A percentile compares a stretch with the other conserved stretches of the same genome.
Conservation (phyloP, 2,888 invertebrate species). For the Rhingia campestris region DNA sequence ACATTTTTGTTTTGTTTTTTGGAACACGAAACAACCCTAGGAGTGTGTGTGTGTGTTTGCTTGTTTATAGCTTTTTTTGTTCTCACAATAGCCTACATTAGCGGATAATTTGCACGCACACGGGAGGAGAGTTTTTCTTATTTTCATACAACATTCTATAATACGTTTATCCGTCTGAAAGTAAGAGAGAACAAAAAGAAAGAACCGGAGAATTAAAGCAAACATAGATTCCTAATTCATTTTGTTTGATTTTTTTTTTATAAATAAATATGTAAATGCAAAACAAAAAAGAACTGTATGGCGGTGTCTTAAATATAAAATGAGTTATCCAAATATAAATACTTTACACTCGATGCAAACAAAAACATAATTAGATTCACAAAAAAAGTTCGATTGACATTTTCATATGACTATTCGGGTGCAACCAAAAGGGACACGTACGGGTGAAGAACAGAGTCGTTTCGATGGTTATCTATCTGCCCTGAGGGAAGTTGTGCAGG, state of each 20-base stretch:
- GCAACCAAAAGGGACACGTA: neutral
- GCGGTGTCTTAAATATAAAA: constrained; percentile 19
- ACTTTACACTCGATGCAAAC: constrained; percentile 22
- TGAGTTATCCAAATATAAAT: constrained; percentile 11
- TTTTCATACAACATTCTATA: constrained; percentile 69
- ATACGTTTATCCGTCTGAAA: constrained; percentile 69
- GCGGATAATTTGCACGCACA: constrained; percentile 64
- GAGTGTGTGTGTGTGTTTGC: constrained; percentile 30
- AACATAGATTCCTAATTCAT: constrained; percentile 63
- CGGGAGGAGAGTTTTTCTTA: constrained; percentile 69
- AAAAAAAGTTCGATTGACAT: constrained; percentile 2
- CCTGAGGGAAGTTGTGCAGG: too few species aligned
- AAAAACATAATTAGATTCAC: constrained; percentile 3
- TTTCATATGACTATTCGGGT: constrained; percentile 12
- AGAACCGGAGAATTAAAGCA: constrained; percentile 72
- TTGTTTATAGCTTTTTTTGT: constrained; percentile 8
- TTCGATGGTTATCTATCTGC: neutral
- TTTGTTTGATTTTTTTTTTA: constrained; percentile 44
- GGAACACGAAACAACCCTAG: constrained; percentile 71
- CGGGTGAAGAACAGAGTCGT: neutral
- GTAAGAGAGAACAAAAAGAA: constrained; percentile 74
- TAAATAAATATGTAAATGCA: constrained; percentile 60
- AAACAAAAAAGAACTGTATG: constrained; percentile 70
- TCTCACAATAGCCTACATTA: constrained; percentile 71
- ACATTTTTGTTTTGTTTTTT: constrained; percentile 65